Percentiles rank a stretch among this genome's conserved stretches.
Conservation (phyloP, 2,888 invertebrate genomes). For the Pterobdella sp. region DNA sequence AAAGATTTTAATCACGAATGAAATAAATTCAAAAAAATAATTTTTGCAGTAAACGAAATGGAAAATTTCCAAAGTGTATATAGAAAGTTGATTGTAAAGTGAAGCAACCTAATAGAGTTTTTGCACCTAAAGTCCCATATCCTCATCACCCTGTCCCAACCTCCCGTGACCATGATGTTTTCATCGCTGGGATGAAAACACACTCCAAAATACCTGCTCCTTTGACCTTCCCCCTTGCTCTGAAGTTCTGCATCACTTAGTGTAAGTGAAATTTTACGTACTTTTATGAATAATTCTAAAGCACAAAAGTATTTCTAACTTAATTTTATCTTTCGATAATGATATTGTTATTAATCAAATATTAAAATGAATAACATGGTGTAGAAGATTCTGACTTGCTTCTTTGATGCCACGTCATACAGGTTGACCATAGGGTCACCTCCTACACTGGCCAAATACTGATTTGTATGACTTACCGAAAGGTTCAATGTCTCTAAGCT, state of each 20-base stretch:
- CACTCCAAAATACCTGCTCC: neutral
- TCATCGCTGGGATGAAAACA: neutral
- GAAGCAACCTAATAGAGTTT: slow-evolving; percentile 11
- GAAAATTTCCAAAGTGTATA: neutral
- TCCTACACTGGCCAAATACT: slow-evolving; percentile 5
- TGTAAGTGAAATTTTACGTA: no score
- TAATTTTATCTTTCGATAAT: no score
- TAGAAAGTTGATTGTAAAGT: no score
- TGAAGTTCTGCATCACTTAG: no score
- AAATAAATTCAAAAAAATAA: neutral
- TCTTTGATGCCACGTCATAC: slow-evolving; percentile 18
- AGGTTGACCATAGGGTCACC: slow-evolving; percentile 8
- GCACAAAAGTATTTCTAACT: no score
- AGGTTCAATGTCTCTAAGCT: slow-evolving; percentile 14
- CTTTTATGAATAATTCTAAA: no score
- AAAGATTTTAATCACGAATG: neutral
- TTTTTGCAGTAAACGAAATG: neutral
- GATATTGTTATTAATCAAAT: no score
- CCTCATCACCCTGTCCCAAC: slow-evolving; percentile 18
- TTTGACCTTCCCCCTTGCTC: neutral
- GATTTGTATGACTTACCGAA: neutral
- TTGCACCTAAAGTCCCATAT: slow-evolving; percentile 15
- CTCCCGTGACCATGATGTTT: slow-evolving; percentile 3
- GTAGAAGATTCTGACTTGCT: neutral
- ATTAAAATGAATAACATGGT: no score